phyloP scores from a whole-genome alignment of 2,888 invertebrate genomes.

The Psylliodes chrysocephalus region DNA sequence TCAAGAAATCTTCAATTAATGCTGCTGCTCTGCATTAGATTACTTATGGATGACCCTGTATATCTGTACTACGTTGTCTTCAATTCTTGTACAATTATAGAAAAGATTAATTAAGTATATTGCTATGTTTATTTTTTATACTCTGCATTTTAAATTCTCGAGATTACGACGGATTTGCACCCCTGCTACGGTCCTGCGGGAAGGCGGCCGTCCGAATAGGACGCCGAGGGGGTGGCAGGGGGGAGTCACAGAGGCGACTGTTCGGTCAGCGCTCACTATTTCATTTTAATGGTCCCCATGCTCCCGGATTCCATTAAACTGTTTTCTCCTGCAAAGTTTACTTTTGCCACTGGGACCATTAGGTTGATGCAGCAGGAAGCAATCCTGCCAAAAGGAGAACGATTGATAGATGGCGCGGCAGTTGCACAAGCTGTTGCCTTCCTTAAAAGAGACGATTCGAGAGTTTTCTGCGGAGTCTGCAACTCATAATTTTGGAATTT shows the following conservation, averaged over 20 bases:
- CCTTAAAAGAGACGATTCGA: constrained; percentile 34
- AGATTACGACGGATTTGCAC: too few relatives aligned
- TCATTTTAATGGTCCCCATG: constrained; percentile 70
- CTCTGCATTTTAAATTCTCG: too few relatives aligned
- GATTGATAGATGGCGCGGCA: constrained; percentile 61
- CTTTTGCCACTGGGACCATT: constrained; percentile 66
- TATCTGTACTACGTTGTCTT: too few relatives aligned
- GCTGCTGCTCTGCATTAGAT: too few relatives aligned
- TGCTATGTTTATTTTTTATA: too few relatives aligned
- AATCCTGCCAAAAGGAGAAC: constrained; percentile 63
- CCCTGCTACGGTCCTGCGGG: constrained; percentile 20
- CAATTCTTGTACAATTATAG: too few relatives aligned
- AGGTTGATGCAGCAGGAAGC: constrained; percentile 66
- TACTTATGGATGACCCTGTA: too few relatives aligned
- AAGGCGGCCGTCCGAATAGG: constrained; percentile 31
- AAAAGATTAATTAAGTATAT: too few relatives aligned
- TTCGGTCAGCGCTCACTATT: constrained; percentile 63
- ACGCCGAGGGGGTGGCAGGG: constrained; percentile 38
- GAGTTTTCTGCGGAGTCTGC: constrained; percentile 61
- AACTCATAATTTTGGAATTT: constrained; percentile 56
- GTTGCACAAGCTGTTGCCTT: constrained; percentile 26
- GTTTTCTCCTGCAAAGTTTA: constrained; percentile 66
- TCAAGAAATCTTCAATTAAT: too few relatives aligned
- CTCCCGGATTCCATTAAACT: constrained; percentile 70
- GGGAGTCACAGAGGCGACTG: constrained; percentile 48